These are phyloP conservation scores for Thymelicus lineola DNA, from an alignment of 2,888 invertebrate genomes.

Conservation along the genomic window DNA sequence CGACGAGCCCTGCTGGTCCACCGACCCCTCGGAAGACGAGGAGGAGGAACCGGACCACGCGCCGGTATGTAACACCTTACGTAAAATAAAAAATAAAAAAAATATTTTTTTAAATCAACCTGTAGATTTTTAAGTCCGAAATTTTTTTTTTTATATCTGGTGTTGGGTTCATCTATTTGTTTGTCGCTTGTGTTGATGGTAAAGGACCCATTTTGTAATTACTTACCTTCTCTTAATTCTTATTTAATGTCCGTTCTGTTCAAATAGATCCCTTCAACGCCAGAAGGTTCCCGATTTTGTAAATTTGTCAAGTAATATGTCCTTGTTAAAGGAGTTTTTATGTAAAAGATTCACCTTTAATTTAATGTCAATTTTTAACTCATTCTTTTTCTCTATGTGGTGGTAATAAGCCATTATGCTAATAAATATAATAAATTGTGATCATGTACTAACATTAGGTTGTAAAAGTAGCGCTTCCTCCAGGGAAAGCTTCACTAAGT, in stretches of 20 bases:
- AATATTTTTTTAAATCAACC: background rate
- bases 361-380: conserved; percentile 4
- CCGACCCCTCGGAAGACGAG: conserved; percentile 95
- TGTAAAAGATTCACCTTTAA: conserved; percentile 13
- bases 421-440: conserved; percentile 38
- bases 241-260: background rate
- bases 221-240: background rate
- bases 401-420: conserved; percentile 23
- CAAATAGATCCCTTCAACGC: conserved; percentile 25
- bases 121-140: background rate
- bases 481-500: conserved; percentile 65
- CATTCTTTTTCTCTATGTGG: conserved; percentile 18
- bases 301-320: conserved; percentile 1
- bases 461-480: conserved; percentile 53
- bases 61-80: conserved; percentile 57
- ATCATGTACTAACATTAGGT: conserved; percentile 56
- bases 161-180: conserved; percentile 41
- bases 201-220: background rate
- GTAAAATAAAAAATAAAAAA: background rate
- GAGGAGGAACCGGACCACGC: conserved; percentile 92
- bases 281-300: conserved; percentile 13
- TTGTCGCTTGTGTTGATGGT: conserved; percentile 45
- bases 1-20: conserved; percentile 95
- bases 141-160: conserved; percentile 11
- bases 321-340: background rate